Conservation (phyloP, 2,113 vertebrate genomes). For the Calyptomena viridis region DNA sequence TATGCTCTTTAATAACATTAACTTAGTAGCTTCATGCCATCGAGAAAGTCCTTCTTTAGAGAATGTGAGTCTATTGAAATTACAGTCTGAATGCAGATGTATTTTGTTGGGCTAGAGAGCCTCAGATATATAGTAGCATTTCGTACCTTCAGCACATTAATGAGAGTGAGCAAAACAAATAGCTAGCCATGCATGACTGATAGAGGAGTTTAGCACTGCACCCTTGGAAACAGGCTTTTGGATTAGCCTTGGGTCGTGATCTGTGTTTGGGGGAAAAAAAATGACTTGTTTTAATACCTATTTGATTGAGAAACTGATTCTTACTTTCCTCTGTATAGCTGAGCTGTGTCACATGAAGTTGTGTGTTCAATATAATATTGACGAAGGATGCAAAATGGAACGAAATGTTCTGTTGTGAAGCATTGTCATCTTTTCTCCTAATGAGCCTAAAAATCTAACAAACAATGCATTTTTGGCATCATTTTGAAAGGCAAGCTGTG, state of each 20-base stretch:
- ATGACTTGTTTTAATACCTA: constrained; percentile 33
- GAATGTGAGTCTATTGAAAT: background rate
- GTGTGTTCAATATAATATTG: constrained; percentile 54
- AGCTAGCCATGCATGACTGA: constrained; percentile 54
- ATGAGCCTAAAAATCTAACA: constrained; percentile 83
- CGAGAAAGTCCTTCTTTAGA: constrained; percentile 24
- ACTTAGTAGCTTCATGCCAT: constrained; percentile 39
- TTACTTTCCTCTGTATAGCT: background rate
- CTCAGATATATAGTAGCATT: constrained; percentile 42
- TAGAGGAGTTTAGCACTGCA: constrained; percentile 39
- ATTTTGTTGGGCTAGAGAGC: constrained; percentile 42
- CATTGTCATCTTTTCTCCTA: constrained; percentile 82
- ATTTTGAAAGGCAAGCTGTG: constrained; percentile 78
- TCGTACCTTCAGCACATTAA: constrained; percentile 50
- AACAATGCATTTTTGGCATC: constrained; percentile 84
- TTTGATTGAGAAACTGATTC: constrained; percentile 66
- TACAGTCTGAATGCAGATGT: constrained; percentile 25
- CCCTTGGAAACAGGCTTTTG: constrained; percentile 43
- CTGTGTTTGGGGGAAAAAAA: background rate
- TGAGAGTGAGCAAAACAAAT: constrained; percentile 68
- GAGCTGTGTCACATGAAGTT: constrained; percentile 41
- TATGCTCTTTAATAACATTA: background rate
- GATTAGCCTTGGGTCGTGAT: constrained; percentile 63
- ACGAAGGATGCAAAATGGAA: constrained; percentile 67
- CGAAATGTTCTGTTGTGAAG: constrained; percentile 67